Evolutionary conservation across 2,113 vertebrate genomes (phyloP).

Genomic region (Chaenogobius annularis): DNA sequence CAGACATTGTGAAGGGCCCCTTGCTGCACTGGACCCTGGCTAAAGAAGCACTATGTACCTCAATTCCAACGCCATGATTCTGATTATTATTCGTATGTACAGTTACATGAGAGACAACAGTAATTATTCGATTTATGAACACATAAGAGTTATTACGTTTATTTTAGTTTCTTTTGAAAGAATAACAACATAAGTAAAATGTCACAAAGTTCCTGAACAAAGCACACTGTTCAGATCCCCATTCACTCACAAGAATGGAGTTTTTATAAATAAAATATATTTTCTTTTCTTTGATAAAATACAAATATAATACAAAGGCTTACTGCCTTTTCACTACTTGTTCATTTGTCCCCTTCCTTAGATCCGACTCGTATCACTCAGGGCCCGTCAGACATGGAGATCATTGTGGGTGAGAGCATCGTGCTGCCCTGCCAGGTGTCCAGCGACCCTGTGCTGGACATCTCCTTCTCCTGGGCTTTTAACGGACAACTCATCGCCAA

Average conservation of each 20-base stretch:
- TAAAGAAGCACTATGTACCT: too few species aligned
- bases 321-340: background rate
- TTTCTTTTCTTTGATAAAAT: background rate
- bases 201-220: too few species aligned
- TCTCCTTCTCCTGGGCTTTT: constrained; percentile 91
- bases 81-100: too few species aligned
- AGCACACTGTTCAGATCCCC: too few species aligned
- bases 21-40: too few species aligned
- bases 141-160: too few species aligned
- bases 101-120: too few species aligned
- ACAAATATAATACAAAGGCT: background rate
- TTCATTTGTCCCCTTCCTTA: constrained; percentile 48
- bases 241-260: background rate
- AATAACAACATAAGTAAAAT: too few species aligned
- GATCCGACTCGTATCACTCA: constrained; percentile 88
- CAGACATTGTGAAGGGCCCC: too few species aligned
- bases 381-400: constrained; percentile 88
- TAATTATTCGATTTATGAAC: too few species aligned
- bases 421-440: constrained; percentile 88
- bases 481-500: constrained; percentile 85
- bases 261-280: background rate
- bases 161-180: too few species aligned
- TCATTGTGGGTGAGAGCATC: constrained; percentile 90
- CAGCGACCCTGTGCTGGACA: constrained; percentile 86
- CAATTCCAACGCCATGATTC: too few species aligned